phyloP scores from a whole-genome alignment of 2,797 vertebrate species.

The Dallia pectoralis region DNA sequence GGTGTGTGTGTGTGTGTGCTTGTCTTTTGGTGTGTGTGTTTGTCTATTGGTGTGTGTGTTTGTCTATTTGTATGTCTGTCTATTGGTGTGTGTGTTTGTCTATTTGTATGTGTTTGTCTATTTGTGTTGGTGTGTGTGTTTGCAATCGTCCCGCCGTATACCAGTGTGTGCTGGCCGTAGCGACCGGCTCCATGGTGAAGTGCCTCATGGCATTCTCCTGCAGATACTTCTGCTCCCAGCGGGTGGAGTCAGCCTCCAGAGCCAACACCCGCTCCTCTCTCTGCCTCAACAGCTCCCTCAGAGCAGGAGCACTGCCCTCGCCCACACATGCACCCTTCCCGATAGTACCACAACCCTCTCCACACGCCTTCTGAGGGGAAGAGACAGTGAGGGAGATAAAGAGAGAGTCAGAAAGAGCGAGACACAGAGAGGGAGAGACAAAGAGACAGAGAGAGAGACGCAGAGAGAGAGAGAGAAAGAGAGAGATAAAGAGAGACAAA shows the following conservation, averaged over 20 bases:
- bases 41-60: too few species aligned
- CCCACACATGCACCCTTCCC: slow-evolving; percentile 44
- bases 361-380: slow-evolving; percentile 2
- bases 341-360: neutral
- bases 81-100: too few species aligned
- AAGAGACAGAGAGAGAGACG: too few species aligned
- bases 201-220: slow-evolving; percentile 85
- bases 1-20: neutral
- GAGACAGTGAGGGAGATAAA: neutral
- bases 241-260: slow-evolving; percentile 83
- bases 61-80: too few species aligned
- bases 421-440: neutral
- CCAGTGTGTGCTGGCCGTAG: neutral
- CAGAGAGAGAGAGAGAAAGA: neutral
- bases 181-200: slow-evolving; percentile 80
- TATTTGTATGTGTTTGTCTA: too few species aligned
- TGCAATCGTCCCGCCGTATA: too few species aligned
- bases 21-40: neutral
- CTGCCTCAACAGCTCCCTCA: slow-evolving; percentile 82
- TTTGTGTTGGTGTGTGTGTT: too few species aligned
- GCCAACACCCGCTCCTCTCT: slow-evolving; percentile 84
- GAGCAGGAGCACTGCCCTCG: slow-evolving; percentile 73
- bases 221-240: slow-evolving; percentile 87
- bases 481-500: neutral
- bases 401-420: neutral